Conservation (phyloP, 2,113 vertebrate species). For the Monopterus albus region DNA sequence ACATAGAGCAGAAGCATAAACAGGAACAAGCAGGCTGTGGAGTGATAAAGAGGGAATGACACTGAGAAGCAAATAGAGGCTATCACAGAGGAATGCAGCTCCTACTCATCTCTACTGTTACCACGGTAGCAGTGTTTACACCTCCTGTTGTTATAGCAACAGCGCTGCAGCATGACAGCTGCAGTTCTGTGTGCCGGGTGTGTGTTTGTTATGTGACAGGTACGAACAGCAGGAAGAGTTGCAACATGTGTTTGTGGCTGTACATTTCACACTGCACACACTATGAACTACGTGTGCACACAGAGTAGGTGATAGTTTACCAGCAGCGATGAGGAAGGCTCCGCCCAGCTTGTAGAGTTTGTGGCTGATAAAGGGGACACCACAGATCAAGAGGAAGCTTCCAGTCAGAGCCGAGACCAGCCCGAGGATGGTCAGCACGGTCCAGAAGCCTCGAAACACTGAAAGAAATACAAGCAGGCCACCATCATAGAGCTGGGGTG, state of each 20-base stretch:
- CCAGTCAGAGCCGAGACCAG: slow-evolving; percentile 80
- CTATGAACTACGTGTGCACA: slow-evolving; percentile 22
- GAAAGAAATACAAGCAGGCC: slow-evolving; percentile 39
- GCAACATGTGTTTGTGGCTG: slow-evolving; percentile 8
- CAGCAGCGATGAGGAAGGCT: slow-evolving; percentile 84
- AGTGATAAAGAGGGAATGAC: slow-evolving; percentile 19
- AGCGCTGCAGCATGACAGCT: slow-evolving; percentile 33
- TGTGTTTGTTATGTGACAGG: slow-evolving; percentile 55
- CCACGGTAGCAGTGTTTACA: slow-evolving; percentile 57
- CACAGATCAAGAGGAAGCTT: slow-evolving; percentile 87
- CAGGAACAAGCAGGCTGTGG: slow-evolving; percentile 84
- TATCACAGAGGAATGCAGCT: slow-evolving; percentile 35
- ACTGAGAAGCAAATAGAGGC: not conserved
- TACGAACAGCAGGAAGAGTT: slow-evolving; percentile 48
- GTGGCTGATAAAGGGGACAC: slow-evolving; percentile 84
- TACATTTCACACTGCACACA: slow-evolving; percentile 5
- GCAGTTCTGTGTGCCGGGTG: slow-evolving; percentile 11
- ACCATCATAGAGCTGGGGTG: not conserved
- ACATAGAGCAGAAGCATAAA: slow-evolving; percentile 85
- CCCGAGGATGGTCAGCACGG: slow-evolving; percentile 83
- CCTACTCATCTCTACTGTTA: slow-evolving; percentile 32
- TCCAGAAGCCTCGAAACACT: slow-evolving; percentile 94
- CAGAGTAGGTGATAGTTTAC: slow-evolving; percentile 65
- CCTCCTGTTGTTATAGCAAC: slow-evolving; percentile 51
- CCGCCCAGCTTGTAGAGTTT: slow-evolving; percentile 85